Conservation (phyloP, 2,113 vertebrate genomes). For the Corapipo altera region DNA sequence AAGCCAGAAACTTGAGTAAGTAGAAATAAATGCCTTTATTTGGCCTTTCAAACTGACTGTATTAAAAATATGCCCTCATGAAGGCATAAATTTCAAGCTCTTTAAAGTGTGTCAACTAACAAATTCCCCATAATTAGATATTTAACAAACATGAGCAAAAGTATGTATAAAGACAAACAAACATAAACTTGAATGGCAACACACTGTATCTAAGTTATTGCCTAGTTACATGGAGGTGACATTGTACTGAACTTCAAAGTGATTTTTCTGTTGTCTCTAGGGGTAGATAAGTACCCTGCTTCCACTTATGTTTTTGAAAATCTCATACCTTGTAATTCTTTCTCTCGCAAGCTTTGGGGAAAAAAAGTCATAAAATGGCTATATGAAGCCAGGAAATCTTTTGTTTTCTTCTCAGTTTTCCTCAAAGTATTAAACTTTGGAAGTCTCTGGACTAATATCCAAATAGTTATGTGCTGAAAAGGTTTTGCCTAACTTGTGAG, state of each 20-base stretch:
- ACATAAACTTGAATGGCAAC: not conserved
- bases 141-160: not conserved
- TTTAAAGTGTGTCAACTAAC: not conserved
- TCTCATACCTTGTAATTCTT: not conserved
- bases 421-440: not conserved
- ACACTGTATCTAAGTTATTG: not conserved
- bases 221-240: not conserved
- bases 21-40: not conserved
- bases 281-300: not conserved
- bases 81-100: not conserved
- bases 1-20: not conserved
- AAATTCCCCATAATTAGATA: not conserved
- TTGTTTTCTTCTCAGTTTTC: not conserved
- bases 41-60: not conserved
- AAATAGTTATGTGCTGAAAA: not conserved
- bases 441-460: not conserved
- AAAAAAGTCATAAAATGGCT: not conserved
- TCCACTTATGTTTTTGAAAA: not conserved
- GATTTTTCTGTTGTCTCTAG: not conserved
- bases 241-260: not conserved
- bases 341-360: not conserved
- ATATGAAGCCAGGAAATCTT: not conserved
- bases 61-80: not conserved
- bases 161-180: not conserved
- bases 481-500: not conserved